phyloP scores from a whole-genome alignment of 2,113 vertebrate species.

The Nothobranchius furzeri region DNA sequence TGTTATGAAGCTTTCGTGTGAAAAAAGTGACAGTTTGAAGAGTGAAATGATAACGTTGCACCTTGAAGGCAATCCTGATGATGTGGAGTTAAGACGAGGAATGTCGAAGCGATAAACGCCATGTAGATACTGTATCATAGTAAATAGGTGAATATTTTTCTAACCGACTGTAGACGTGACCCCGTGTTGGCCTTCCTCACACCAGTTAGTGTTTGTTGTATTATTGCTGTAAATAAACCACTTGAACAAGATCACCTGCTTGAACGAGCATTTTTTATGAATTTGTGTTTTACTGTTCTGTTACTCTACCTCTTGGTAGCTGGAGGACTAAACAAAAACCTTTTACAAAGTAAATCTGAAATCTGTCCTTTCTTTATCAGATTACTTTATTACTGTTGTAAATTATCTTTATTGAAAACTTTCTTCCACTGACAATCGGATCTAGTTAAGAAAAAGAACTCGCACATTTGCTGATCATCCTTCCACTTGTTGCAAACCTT shows the following conservation, averaged over 20 bases:
- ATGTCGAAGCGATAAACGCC: conserved; percentile 53
- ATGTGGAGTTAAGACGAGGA: conserved; percentile 54
- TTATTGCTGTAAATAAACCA: conserved; percentile 77
- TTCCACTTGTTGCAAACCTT: no score
- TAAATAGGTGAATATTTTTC: conserved; percentile 79
- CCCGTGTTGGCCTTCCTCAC: conserved; percentile 38
- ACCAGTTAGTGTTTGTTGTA: conserved; percentile 47
- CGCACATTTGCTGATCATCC: no score
- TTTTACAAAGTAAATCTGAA: no score
- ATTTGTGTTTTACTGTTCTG: no score
- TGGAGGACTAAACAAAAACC: no score
- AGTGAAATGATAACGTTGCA: conserved; percentile 57
- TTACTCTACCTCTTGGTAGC: no score
- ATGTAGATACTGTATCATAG: conserved; percentile 83
- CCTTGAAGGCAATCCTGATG: conserved; percentile 67
- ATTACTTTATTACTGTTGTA: no score
- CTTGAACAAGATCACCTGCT: conserved; percentile 23
- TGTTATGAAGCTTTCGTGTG: conserved; percentile 65
- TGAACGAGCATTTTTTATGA: not conserved
- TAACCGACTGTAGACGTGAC: conserved; percentile 66
- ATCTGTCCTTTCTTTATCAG: no score
- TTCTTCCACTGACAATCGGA: no score
- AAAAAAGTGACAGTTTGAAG: conserved; percentile 9
- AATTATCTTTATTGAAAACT: no score
- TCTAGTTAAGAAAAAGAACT: no score